Percentiles rank a stretch among this genome's conserved stretches.
These are phyloP conservation scores for Rallus limicola DNA, from an alignment of 2,113 vertebrate species.

Conservation along the genomic window DNA sequence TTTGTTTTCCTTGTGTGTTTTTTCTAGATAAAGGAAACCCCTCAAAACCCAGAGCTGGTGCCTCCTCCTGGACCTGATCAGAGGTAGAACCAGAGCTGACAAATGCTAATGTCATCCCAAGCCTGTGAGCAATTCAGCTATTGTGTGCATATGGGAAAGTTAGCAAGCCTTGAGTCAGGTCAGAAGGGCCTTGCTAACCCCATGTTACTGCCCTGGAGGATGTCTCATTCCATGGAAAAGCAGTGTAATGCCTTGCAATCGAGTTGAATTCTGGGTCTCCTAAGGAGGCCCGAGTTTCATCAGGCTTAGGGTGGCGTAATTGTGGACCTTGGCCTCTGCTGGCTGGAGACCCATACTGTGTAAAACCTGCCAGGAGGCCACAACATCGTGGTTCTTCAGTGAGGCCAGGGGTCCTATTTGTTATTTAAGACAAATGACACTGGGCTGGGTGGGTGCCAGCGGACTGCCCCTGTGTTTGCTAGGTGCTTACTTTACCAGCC, in stretches of 20 bases:
- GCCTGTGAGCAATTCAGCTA: not conserved
- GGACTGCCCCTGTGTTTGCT: not conserved
- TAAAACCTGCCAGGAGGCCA: not conserved
- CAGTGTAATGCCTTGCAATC: not conserved
- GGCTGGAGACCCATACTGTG: not conserved
- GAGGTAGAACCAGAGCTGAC: not conserved
- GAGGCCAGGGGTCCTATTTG: not conserved
- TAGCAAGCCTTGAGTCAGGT: not conserved
- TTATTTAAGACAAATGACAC: not conserved
- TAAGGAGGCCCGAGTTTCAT: not conserved
- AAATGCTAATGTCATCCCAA: not conserved
- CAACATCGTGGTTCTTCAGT: not conserved
- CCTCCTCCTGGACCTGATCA: not conserved
- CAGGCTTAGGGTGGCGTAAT: fast-evolving
- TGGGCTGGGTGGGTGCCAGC: not conserved
- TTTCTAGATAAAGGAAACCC: not conserved
- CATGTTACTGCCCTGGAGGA: not conserved
- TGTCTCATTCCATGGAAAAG: not conserved
- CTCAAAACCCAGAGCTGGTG: not conserved
- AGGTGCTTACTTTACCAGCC: not conserved
- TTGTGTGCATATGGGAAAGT: not conserved
- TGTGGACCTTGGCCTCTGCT: not conserved
- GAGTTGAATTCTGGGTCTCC: not conserved
- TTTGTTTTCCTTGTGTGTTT: not conserved
- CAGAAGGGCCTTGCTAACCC: not conserved